Base-by-base conservation (phyloP, 2,797 vertebrate genomes). In the Oceanodroma leucorhoa region DNA sequence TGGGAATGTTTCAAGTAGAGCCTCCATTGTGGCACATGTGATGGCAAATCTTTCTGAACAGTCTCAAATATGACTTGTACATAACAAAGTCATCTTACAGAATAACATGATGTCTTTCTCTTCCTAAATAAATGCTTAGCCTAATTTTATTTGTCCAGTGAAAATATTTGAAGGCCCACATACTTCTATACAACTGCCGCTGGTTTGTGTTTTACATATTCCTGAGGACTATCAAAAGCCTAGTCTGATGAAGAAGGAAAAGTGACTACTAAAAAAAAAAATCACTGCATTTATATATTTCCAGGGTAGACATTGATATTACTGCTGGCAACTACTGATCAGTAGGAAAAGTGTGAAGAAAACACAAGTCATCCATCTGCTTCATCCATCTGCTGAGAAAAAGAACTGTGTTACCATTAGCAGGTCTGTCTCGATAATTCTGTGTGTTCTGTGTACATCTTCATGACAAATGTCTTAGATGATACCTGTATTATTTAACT, bases 321-420 rank as follows among this genome's bases (percentile, higher is more conserved):
- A 67, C 48, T 92, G 61, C 51, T 89, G 77, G 48, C 45, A 89
- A 48, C 50, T 82, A 79, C 54, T 55, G 38, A 72, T 82, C 34
- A 86, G 55, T n/a, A 81, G 61, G 36, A 61, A 36, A 79, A 92
- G 62, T 89, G 90, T 89, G 78, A 96, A 83, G 83, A 91, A 93
- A 97, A 93, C 51, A 92, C 8, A 66, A 73, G 9, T 83, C 67
- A 64, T 89, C 81, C 81, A 90, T 95, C 81, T 90, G 86, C 20
- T 87, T 85, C 67, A 71, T 43, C 75, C 81, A 85, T 95, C 89
- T 90, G 83, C 51, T 65, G 23, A 73, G 70, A 83, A 81, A 86
- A 86, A 46, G 20, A 85, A 24, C 22, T 72, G 14, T 9, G 13
- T 62, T 83, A 41, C 18, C n/a, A 67, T 67, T 60, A 77, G 8